Evolutionary conservation across 2,797 vertebrate species (phyloP), one percentile per base, ranked within the genome.

Genomic region (Hydrolagus colliei): DNA sequence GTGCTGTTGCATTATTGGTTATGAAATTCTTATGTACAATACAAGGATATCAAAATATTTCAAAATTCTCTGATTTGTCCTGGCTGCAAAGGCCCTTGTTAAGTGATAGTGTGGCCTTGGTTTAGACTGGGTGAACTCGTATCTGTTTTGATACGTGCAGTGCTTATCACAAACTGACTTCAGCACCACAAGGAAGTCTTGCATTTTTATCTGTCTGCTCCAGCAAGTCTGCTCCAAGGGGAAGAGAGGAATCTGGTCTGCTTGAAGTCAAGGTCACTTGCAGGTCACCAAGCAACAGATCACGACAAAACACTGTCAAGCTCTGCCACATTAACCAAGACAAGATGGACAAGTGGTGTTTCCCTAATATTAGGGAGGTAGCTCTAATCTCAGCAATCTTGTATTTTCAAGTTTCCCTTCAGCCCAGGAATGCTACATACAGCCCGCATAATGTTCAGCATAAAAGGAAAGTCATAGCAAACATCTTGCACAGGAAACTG

Each of bases 221-320:
- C 27, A 32, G 20, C 10, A 27, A 63, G n/a, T 74, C 35, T 68
- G 74, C 41, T n/a, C 35, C 20, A 32, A 22, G 41, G 63, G 63
- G 62, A 20, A 73, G 80, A 76, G 8, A 27, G 16, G 11, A 73
- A 72, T 16, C 35, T n/a, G 85, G 75, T 86, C 32, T 71, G 90
- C 86, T 52, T 87, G 87, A 90, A 89, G 89, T 84, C 73, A 89
- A 91, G 93, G 93, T 94, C 93, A 93, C 89, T 88, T 88, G 88
- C 90, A 90, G 93, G 93, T 92, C 93, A 93, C 72, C 88, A 86
- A 86, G 84, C 32, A 87, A 88, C 84, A 89, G 88, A 85, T 73
- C 32, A 88, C 82, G 74, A 0, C 41, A 52, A 2, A 10, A 10
- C 41, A 52, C 75, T 52, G 9, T 9, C 18, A 61, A 52, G 75